A percentile compares a stretch with the other conserved stretches of the same genome.
phyloP scores from a whole-genome alignment of 92 coral and sea anemone species.

The Epizoanthus rinbou region DNA sequence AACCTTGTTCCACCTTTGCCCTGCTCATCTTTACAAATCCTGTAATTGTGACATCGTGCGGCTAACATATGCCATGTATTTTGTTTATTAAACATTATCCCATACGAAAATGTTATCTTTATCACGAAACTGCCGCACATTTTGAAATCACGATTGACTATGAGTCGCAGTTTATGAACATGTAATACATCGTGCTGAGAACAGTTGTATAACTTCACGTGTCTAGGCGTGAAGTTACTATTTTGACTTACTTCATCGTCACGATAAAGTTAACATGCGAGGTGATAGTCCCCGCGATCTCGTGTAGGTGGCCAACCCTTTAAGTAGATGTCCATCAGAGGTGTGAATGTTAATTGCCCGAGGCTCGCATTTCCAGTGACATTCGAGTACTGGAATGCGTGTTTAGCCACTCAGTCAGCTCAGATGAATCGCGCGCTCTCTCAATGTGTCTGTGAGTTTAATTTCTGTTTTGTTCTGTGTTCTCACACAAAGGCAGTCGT shows the following conservation, averaged over 20 bases:
- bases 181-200: not conserved
- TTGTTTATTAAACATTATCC: not conserved
- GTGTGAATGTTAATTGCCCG: constrained; percentile 17
- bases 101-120: not conserved
- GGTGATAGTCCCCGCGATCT: constrained; percentile 2
- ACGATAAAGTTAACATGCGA: not conserved
- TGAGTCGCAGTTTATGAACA: not conserved
- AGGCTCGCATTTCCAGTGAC: constrained; percentile 20
- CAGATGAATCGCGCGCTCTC: not conserved
- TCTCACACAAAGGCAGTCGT: not conserved
- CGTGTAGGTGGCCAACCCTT: not conserved
- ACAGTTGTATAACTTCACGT: not conserved
- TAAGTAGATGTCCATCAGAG: not conserved
- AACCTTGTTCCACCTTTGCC: constrained; percentile 19
- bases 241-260: not conserved
- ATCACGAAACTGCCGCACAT: not conserved
- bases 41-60: not conserved
- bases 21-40: not conserved
- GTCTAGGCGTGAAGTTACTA: not conserved
- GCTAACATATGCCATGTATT: not conserved
- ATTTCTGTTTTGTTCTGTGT: not conserved
- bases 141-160: not conserved
- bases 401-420: not conserved
- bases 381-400: not conserved
- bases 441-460: not conserved